A percentile compares a stretch with the other conserved stretches of the same genome.
These are phyloP conservation scores for Brienomyrus longianalis DNA, from an alignment of 2,113 vertebrate genomes.

Conservation along the genomic window DNA sequence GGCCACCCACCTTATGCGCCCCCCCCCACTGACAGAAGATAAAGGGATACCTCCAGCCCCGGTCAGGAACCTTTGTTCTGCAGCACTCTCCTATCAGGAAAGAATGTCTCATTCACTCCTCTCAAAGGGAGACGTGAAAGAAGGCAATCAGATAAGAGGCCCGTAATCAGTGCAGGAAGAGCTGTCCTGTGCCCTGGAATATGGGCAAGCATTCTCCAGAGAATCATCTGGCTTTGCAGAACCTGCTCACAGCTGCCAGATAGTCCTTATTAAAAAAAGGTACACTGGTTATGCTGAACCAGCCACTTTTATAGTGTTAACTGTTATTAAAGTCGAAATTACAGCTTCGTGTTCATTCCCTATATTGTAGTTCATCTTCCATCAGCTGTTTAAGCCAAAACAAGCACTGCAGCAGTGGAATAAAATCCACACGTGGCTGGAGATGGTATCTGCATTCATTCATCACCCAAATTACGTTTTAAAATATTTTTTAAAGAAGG, in stretches of 20 bases:
- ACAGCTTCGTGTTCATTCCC: background rate
- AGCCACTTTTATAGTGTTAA: background rate
- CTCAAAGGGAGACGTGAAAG: background rate
- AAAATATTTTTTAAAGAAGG: background rate
- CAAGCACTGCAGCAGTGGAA: background rate
- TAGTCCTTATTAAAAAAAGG: background rate
- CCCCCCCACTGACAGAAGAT: background rate
- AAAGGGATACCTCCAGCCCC: background rate
- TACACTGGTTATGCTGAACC: background rate
- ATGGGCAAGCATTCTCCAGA: background rate
- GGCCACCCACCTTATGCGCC: background rate
- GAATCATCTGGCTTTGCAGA: background rate
- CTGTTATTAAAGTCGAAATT: background rate
- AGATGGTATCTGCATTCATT: background rate
- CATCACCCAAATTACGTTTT: background rate
- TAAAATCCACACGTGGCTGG: no score
- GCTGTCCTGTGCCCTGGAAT: background rate
- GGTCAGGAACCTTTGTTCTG: conserved; percentile 7
- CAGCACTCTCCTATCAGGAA: background rate
- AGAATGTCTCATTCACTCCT: background rate
- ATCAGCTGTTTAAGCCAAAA: background rate
- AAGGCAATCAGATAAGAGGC: background rate
- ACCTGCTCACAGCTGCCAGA: background rate
- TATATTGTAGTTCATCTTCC: background rate
- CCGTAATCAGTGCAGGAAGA: background rate